Evolutionary conservation across 2,113 vertebrate genomes (phyloP), one percentile per base, ranked within the genome.

Genomic region (Misgurnus mizolepis): DNA sequence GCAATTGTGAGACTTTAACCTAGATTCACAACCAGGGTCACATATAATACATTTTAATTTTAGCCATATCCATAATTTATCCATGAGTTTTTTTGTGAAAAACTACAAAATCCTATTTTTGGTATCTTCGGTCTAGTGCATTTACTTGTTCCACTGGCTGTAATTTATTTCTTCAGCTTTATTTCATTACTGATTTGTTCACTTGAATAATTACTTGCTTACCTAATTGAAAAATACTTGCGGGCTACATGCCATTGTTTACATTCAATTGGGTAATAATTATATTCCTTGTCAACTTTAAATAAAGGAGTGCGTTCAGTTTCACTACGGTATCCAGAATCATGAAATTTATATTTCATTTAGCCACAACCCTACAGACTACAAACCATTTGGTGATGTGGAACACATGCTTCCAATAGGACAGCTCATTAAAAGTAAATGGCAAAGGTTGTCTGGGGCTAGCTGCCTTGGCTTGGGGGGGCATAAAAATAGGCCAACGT

Each of bases 401-500:
- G 27, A 77, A 71, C 68, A 66, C 50, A 67, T n/a, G 76, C 22
- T 40, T 40, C 15, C 74, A 55, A 60, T 2, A 73, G 43, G 50
- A 55, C 15, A 53, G 47, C 62, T 77, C 75, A 41, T 70, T 70
- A 76, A 76, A 64, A 60, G 41, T 76, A 58, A 56, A 47, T 55
- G 66, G 58, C 75, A 68, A 79, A 67, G 50, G 65, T 66, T 76
- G 45, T 67, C 67, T 40, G 5, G 70, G 34, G 45, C 60, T 55
- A 34, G 67, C 27, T 34, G 27, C 7, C 43, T n/a, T 79, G 65
- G 58, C 65, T 43, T 47, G 43, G 65, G 69, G 68, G 60, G 41
- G 65, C 40, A 79, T 85, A 76, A 66, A 85, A 85, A 71, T 47
- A 76, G 83, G 58, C 68, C 76, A 79, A 76, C 47, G 41, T 41